Base-by-base conservation (phyloP, 2,113 vertebrate species). In the Sardina pilchardus region DNA sequence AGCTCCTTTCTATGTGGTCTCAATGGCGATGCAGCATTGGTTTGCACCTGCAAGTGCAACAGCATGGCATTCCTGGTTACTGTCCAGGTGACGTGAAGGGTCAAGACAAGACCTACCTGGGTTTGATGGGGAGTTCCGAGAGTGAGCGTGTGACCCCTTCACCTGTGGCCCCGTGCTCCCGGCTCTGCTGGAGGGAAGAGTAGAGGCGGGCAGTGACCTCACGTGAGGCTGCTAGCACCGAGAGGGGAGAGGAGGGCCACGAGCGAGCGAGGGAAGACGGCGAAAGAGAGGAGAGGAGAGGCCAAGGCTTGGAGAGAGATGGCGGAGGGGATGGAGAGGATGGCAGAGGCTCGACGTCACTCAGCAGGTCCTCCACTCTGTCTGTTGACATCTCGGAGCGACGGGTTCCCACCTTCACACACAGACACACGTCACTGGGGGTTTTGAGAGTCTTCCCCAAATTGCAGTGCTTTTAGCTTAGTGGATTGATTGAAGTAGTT, bases 201-300 rank as follows among this genome's bases (percentile, higher is more conserved):
- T 95, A 95, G 39, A 95, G 94, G n/a, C 92, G 92, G 0, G 94
- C 90, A 0, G 94, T 95, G 82, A 95, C 94, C 85, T 94, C 90
- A 0, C 93, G 93, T 56, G 93, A 95, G 2, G 88, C 83, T 0
- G 82, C 26, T 42, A 84, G 80, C 17, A 42, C 8, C 67, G 86
- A 43, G 44, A 87, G 85, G 10, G 86, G 86, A 3, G 90, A 86
- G 45, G 88, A 80, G 12, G 91, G 86, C 85, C 85, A 85, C 75
- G 90, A 89, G 19, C 36, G 85, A 17, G 87, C 17, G 42, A 87
- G 34, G 67, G 87, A 75, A 53, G 82, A 50, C 8, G 87, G 71
- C 82, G 82, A 86, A 21, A 93, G 85, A 81, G 75, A 53, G n/a
- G 75, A 85, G 14, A 42, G 39, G 0, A 81, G 50, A 75, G 84